Evolutionary conservation across 2,797 vertebrate species (phyloP), one percentile per base, ranked within the genome.

Genomic region (Balearica regulorum): DNA sequence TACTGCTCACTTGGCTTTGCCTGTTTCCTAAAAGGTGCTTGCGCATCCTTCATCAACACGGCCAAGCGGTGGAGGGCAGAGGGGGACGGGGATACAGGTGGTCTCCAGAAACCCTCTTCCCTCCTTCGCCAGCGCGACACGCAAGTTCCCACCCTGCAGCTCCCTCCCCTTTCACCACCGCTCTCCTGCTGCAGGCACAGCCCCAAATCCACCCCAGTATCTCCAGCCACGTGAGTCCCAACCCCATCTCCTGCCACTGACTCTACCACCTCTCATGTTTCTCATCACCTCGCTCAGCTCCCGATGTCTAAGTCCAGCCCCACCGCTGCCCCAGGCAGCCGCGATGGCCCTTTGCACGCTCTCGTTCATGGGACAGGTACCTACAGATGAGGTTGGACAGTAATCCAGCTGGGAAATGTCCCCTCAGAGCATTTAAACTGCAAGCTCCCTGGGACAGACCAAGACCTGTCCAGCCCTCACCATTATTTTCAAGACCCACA

Each of bases 321-420:
- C 49, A 58, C 6, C 9, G 2, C 33, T 41, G 35, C 24, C 37
- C 3, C 31, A 35, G 57, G 53, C n/a, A 76, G 68, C 15, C 0
- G 0, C 3, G 14, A 37, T 0, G 1, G 53, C 17, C 0, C 1
- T 24, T 85, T 0, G 1, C 13, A 73, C 8, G 3, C 0, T 1
- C 29, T 62, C 1, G 0, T 21, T 43, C 19, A 6, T 2, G 4
- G 62, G 20, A 37, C 28, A 28, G 29, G n/a, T 2, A 37, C 69
- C 43, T 62, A 7, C 15, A 39, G 18, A 46, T 3, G 26, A 43
- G 39, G 24, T 3, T 9, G 29, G 86, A 68, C 0, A 1, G 8
- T 9, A 58, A 21, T 73, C n/a, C 79, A 83, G 31, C 19, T 49
- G 43, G 35, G 65, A 44, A 82, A 16, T 0, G 1, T 39, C 24